Percentiles rank a stretch among this genome's conserved stretches.
Evolutionary conservation across 2,888 invertebrate species (phyloP).

Genomic region (Venusia cambrica): DNA sequence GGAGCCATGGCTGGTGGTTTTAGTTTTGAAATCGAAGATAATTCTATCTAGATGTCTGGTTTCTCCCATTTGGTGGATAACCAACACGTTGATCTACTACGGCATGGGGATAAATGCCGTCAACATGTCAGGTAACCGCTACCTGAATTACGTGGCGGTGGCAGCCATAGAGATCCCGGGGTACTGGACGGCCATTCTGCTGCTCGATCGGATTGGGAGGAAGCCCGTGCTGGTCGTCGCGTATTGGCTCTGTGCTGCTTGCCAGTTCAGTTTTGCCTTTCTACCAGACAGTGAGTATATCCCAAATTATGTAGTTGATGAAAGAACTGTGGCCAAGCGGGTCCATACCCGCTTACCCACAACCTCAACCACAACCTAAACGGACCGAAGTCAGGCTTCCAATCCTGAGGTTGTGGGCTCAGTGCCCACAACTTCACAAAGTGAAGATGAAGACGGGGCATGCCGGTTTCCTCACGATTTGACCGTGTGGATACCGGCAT

Average conservation of each 20-base stretch:
- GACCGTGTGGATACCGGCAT: too few species aligned
- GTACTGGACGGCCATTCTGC: constrained; percentile 82
- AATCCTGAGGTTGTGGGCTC: too few species aligned
- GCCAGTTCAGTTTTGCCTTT: constrained; percentile 83
- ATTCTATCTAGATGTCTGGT: constrained; percentile 56
- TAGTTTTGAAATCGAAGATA: constrained; percentile 52
- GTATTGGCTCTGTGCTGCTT: constrained; percentile 82
- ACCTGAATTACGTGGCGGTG: constrained; percentile 85
- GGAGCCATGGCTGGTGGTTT: constrained; percentile 55
- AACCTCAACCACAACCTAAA: too few species aligned
- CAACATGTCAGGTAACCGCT: constrained; percentile 83
- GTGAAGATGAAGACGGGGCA: too few species aligned
- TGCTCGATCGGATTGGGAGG: constrained; percentile 83
- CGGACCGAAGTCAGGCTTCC: too few species aligned
- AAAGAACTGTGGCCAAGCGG: too few species aligned
- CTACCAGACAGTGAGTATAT: constrained; percentile 70
- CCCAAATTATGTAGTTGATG: too few species aligned
- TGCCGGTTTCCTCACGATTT: too few species aligned
- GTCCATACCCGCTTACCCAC: too few species aligned
- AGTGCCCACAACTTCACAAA: too few species aligned
- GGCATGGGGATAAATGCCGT: constrained; percentile 86
- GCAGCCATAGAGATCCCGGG: constrained; percentile 87
- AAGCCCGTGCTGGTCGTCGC: constrained; percentile 82
- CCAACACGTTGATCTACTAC: constrained; percentile 86
- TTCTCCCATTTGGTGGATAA: constrained; percentile 84